These are phyloP conservation scores for Montipora cactus DNA, from an alignment of 64 coral and sea anemone genomes.

Conservation along the genomic window DNA sequence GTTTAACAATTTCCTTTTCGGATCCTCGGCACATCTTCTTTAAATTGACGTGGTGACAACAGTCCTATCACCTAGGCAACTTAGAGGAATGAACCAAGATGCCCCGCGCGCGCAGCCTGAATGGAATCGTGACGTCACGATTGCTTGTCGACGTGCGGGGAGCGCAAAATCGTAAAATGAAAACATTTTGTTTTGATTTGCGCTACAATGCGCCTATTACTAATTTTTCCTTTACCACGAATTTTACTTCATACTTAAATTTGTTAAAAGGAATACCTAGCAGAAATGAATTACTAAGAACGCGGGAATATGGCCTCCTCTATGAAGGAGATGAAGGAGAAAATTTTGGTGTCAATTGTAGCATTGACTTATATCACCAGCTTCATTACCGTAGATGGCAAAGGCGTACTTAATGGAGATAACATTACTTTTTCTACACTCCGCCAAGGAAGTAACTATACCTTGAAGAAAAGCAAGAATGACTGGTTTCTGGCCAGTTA, in stretches of 20 bases:
- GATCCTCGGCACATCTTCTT: no score
- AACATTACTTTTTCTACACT: constrained; percentile 45
- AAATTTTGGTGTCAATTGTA: background rate
- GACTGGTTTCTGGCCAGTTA: constrained; percentile 71
- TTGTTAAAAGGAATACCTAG: background rate
- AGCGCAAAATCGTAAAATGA: background rate
- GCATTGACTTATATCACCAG: background rate
- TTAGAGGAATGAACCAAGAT: background rate
- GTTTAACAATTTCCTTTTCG: no score
- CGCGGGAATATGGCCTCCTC: constrained; percentile 18
- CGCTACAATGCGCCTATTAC: constrained; percentile 14
- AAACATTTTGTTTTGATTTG: constrained; percentile 40
- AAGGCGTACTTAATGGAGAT: constrained; percentile 41
- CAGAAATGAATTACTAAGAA: background rate
- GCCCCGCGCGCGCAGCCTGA: background rate
- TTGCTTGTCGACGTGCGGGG: constrained; percentile 16
- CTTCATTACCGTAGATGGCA: background rate
- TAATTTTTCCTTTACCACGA: background rate
- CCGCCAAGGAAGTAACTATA: constrained; percentile 47
- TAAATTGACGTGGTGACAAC: no score
- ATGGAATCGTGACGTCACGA: constrained; percentile 4
- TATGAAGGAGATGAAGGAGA: constrained; percentile 33
- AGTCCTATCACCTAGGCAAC: background rate
- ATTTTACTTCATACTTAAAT: background rate
- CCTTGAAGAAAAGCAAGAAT: constrained; percentile 5